Evolutionary conservation across 2,113 vertebrate species (phyloP), one percentile per base, ranked within the genome.

Genomic region (Hemiprocne comata): DNA sequence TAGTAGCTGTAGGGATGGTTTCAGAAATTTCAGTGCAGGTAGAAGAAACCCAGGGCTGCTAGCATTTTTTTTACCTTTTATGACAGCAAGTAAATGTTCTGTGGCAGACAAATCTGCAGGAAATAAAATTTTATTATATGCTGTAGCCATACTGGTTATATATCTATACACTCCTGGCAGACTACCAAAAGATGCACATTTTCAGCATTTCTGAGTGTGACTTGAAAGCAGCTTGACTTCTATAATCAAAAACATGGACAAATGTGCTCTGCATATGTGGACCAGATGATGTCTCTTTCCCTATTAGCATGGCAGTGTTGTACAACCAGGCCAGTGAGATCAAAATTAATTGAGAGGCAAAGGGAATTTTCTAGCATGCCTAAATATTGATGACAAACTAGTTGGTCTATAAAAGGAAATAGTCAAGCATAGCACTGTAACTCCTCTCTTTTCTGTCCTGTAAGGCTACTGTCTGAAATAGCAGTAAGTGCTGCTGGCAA

Each of bases 1-100:
- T 61, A 93, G 90, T 85, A 94, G 79, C 94, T 93, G 44, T 83
- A 91, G 89, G 89, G 91, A 81, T 73, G 77, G 57, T 67, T 94
- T 94, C 92, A 93, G 89, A 94, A 95, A 95, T 97, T 95, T 93
- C 83, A 81, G 55, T 11, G 40, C 5, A 10, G 75, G 64, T 85
- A 93, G 86, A 94, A 85, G 80, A 94, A 95, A 90, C 87, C 77
- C 79, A 73, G 81, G 58, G 78, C 85, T 94, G 79, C 94, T 96
- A 96, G 89, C 85, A 57, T 96, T 61, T 50, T 95, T 91, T 96
- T 94, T 93, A 79, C 75, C 72, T 95, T 94, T 95, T 90, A 48
- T 96, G 97, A 96, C 96, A 97, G 95, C 85, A 55, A 94, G 92
- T 94, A 94, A 97, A 96, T 96, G 94, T 96, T 96, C 95, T 96